Evolutionary conservation across 2,113 vertebrate genomes (phyloP), one percentile per base, ranked within the genome.

Genomic region (Salvelinus fontinalis): DNA sequence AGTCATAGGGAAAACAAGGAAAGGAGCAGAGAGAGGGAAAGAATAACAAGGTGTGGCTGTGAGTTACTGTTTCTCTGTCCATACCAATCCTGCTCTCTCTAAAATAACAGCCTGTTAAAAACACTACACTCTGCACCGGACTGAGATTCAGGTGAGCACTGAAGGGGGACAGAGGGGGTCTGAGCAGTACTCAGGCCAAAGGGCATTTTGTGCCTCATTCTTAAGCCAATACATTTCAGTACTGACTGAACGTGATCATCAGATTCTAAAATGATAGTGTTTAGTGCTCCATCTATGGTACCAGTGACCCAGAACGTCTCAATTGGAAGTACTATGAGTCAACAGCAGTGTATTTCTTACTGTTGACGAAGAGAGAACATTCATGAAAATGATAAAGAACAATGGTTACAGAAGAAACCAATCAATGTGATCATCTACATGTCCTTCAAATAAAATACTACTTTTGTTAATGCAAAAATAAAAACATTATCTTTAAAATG

Each of bases 321-420:
- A 85, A 78, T 62, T 82, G 87, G 73, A 90, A 84, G 80, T 87
- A 84, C 80, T 89, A 87, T 85, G 84, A 84, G 78, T 86, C 71
- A 89, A 84, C 82, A 92, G 83, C 84, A 87, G 79, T 82, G 66
- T 85, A 91, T 74, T 83, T 81, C 67, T 74, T 86, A 67, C 74
- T 70, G 83, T 87, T 90, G 89, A 83, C 76, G 79, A 71, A 82
- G 82, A 88, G 89, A 78, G 60, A 78, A 24, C 89, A 83, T 88
- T 88, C 85, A 88, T 82, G 27, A 67, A 90, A 90, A 87, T 92
- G 77, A 90, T 90, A 89, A 76, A 83, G 87, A 88, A 91, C 83
- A 92, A 93, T 92, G 91, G 89, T 88, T 90, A 93, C 88, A 86
- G 88, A 91, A 87, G 86, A 92, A 92, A 93, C 77, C 92, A 88